Conservation (phyloP, 2,888 invertebrate species). For the Tillus elongatus region DNA sequence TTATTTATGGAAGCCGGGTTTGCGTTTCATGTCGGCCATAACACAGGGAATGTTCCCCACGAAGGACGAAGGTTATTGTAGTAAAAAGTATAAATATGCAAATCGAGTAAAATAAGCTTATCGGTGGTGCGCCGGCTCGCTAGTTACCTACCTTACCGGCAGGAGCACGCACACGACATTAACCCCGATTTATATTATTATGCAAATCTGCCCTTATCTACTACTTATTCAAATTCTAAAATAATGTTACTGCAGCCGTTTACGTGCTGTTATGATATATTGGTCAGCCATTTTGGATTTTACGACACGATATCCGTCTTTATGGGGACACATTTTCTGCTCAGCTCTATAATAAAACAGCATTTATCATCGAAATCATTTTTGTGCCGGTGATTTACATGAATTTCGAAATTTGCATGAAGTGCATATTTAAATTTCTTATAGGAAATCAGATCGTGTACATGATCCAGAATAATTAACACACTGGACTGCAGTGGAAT, state of each 20-base stretch:
- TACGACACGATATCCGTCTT: slow-evolving; percentile 34
- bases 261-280: slow-evolving; percentile 40
- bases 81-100: no score
- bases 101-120: slow-evolving; percentile 37
- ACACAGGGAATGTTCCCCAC: no score
- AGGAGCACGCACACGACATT: slow-evolving; percentile 42
- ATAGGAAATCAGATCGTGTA: no score
- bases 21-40: no score
- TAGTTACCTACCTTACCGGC: slow-evolving; percentile 36
- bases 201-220: slow-evolving; percentile 40
- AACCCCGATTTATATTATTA: slow-evolving; percentile 46
- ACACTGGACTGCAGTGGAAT: no score
- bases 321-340: neutral
- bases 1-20: no score
- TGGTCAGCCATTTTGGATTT: slow-evolving; percentile 40
- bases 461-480: no score
- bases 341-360: neutral
- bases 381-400: no score
- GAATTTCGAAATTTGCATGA: no score
- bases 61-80: no score
- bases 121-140: slow-evolving; percentile 36
- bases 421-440: no score
- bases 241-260: slow-evolving; percentile 40
- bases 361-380: slow-evolving; percentile 3
- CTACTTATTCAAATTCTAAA: slow-evolving; percentile 42